Evolutionary conservation across 2,797 vertebrate genomes (phyloP).

Genomic region (Mormyrus hasselquistii): DNA sequence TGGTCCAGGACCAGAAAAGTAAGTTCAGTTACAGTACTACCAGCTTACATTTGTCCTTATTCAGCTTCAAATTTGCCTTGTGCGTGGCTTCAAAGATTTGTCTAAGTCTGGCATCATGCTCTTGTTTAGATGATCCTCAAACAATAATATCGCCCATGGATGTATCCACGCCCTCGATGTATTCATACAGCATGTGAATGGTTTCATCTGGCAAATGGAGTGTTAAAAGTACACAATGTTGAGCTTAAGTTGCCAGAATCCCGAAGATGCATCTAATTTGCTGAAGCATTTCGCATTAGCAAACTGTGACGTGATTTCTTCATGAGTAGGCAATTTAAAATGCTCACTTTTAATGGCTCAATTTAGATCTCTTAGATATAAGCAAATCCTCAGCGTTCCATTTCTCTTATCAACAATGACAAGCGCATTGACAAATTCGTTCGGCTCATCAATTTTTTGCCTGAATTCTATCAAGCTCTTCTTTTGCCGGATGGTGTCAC

Average conservation of each 20-base stretch:
- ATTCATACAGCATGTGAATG: neutral
- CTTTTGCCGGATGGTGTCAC: neutral
- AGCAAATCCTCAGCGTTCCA: neutral
- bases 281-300: neutral
- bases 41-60: neutral
- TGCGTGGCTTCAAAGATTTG: neutral
- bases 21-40: neutral
- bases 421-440: neutral
- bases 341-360: neutral
- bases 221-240: neutral
- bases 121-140: neutral
- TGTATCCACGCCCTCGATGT: neutral
- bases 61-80: slow-evolving; percentile 1
- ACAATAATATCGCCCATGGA: neutral
- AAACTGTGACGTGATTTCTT: slow-evolving; percentile 11
- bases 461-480: neutral
- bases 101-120: neutral
- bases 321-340: neutral
- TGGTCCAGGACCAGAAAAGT: neutral
- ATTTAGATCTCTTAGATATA: neutral
- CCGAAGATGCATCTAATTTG: neutral
- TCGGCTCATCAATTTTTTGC: neutral
- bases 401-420: slow-evolving; percentile 7
- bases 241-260: neutral
- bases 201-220: neutral